Percentiles rank a stretch among this genome's conserved stretches.
These are phyloP conservation scores for Corythornis vintsioides DNA, from an alignment of 2,113 vertebrate species.

Conservation along the genomic window DNA sequence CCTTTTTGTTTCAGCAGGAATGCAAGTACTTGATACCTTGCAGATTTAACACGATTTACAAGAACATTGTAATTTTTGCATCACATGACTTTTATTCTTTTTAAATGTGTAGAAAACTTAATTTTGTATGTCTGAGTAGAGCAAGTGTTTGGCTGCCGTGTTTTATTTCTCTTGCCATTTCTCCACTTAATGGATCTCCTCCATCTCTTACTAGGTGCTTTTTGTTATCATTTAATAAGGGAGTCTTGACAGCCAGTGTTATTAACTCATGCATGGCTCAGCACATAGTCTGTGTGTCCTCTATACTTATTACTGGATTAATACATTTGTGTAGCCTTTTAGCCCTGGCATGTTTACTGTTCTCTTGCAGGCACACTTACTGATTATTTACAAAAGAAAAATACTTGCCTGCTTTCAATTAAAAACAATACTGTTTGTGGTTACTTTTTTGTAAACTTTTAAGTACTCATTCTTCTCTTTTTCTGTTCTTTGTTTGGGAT, in stretches of 20 bases:
- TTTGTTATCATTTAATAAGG: constrained; percentile 21
- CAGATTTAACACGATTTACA: neutral
- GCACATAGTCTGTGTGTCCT: constrained; percentile 20
- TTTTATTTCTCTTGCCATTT: constrained; percentile 15
- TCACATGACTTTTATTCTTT: neutral
- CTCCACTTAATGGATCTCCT: constrained; percentile 21
- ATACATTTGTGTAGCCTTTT: neutral
- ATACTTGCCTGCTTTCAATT: neutral
- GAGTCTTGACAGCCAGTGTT: constrained; percentile 9
- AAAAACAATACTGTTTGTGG: neutral
- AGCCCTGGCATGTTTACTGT: neutral
- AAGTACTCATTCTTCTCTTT: neutral
- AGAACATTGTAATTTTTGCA: neutral
- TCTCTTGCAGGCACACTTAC: neutral
- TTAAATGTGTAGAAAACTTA: neutral
- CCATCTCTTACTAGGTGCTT: constrained; percentile 2
- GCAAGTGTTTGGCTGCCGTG: neutral
- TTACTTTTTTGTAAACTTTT: neutral
- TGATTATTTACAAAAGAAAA: neutral
- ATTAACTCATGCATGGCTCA: neutral
- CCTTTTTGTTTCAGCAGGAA: neutral
- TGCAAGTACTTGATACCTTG: neutral
- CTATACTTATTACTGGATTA: neutral
- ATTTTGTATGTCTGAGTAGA: neutral
- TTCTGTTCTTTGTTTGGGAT: neutral